Evolutionary conservation across 2,797 vertebrate species (phyloP), one percentile per base, ranked within the genome.

Genomic region (Buphagus erythrorhynchus): DNA sequence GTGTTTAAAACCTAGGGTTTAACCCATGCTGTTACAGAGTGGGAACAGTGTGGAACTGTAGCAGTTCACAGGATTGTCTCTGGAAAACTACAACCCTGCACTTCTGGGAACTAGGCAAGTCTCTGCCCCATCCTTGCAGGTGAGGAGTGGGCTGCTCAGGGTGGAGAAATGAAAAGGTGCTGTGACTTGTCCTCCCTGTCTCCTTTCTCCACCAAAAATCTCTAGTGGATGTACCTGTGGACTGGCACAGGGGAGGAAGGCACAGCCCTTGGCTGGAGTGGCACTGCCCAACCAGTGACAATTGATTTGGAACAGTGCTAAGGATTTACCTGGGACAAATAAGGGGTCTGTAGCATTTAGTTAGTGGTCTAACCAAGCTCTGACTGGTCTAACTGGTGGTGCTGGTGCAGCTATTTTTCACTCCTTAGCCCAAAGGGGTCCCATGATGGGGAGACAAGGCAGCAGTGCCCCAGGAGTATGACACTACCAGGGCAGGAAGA

Each of bases 401-500:
- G n/a, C 42, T 86, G 36, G 13, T 58, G 43, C 62, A 72, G 33
- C 10, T 7, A 8, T 61, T 42, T 79, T 76, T 86, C 51, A 25
- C n/a, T 46, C 22, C 18, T 31, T 36, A 26, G 28, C 14, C 36
- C 10, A 48, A 25, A 9, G 25, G 10, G 2, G 3, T 68, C 18
- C 42, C 20, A 6, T 14, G 5, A 10, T 9, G 2, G 35, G 26
- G 40, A 67, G 26, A 38, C 9, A 35, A 0, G 2, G 52, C 58
- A 63, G 36, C 62, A 16, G 9, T 78, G 75, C 22, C 57, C 6
- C 31, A 33, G 36, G 16, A 79, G 11, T 26, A 5, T 1, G 13
- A 19, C 0, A 0, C 13, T 35, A n/a, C 7, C 3, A 9, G 31
- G 1, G 3, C 31, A 76, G 45, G 22, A 42, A 66, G 20, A 73